Base-by-base conservation (phyloP, 2,888 invertebrate genomes). In the Sesamia inferens region DNA sequence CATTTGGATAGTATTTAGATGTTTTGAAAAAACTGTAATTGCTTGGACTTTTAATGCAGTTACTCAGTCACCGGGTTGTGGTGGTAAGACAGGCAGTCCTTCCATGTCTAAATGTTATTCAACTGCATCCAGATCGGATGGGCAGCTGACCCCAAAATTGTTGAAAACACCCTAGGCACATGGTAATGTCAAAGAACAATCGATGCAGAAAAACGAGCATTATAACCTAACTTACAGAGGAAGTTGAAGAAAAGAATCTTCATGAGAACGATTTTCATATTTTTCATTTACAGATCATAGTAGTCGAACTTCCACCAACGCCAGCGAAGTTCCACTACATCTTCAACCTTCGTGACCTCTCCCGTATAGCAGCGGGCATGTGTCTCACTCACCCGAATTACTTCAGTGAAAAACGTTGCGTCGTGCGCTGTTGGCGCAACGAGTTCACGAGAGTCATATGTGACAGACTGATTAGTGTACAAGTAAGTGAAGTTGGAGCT, bases 311-410 rank as follows among this genome's bases (percentile, higher is more conserved):
- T 70, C 98, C 99, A 0, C 99, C 99, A 2, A 99, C 99, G 0
- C 99, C 99, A 0, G 98, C 98, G 8, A 99, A 98, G 93, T 99
- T 99, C 94, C 99, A 99, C 95, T 99, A 99, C 94, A 98, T 99
- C 85, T 99, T 99, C 96, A 99, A 99, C 94, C 97, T 99, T 93
- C 97, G 99, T 63, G 99, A 99, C 95, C 93, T 99, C 84, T 99
- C 99, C 0, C 97, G 99, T 73, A 97, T 99, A 78, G 97, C 97
- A 84, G 98, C 98, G 19, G 99, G 99, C 0, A 92, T 99, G 90
- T 97, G 98, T 71, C 97, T 98, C 78, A 98, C 98, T 14, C 97
- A 97, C 58, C 97, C 98, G 0, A 97, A 96, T 80, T 97, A 97
- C 88, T 98, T 98, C 92, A 96, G 97, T 68, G 97, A 97, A 71